phyloP scores from a whole-genome alignment of 2,113 vertebrate species.

The Aphyosemion australe region DNA sequence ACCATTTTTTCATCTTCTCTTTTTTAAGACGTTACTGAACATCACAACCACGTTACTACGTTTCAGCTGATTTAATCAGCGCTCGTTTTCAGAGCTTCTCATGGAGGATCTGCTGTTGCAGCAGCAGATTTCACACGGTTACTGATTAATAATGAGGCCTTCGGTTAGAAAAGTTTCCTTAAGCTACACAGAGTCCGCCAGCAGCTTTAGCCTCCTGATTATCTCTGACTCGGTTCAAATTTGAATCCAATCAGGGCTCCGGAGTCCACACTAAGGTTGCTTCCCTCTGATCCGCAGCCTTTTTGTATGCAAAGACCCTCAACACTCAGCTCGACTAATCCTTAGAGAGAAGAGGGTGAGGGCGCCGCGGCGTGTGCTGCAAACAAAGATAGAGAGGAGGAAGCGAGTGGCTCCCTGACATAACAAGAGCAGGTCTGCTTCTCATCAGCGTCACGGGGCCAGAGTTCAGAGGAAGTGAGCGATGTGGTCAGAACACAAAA shows the following conservation, averaged over 20 bases:
- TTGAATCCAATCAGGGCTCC: slow-evolving; percentile 19
- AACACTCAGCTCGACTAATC: slow-evolving; percentile 56
- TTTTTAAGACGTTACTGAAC: no score
- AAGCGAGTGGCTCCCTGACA: slow-evolving; percentile 26
- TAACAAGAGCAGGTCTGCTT: slow-evolving; percentile 39
- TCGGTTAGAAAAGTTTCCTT: slow-evolving; percentile 3
- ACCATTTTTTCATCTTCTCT: no score
- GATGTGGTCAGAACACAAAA: slow-evolving; percentile 20
- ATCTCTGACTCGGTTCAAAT: slow-evolving; percentile 25
- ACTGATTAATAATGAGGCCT: slow-evolving; percentile 5
- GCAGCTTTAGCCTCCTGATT: slow-evolving; percentile 1
- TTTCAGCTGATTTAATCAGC: no score
- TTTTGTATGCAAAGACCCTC: slow-evolving; percentile 57
- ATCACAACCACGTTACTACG: no score
- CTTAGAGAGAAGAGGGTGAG: slow-evolving; percentile 49
- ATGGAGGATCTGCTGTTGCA: slow-evolving; percentile 10
- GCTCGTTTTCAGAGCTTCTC: no score
- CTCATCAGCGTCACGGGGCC: slow-evolving; percentile 45
- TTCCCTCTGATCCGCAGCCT: slow-evolving; percentile 37
- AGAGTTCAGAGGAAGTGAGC: slow-evolving; percentile 13
- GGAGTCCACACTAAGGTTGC: slow-evolving; percentile 42
- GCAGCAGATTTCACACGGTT: slow-evolving; percentile 17
- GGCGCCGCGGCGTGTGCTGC: slow-evolving; percentile 35
- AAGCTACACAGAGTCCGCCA: slow-evolving; percentile 3
- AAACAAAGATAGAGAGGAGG: slow-evolving; percentile 51